phyloP scores from a whole-genome alignment of 2,888 invertebrate species.

The Agrotis exclamationis region DNA sequence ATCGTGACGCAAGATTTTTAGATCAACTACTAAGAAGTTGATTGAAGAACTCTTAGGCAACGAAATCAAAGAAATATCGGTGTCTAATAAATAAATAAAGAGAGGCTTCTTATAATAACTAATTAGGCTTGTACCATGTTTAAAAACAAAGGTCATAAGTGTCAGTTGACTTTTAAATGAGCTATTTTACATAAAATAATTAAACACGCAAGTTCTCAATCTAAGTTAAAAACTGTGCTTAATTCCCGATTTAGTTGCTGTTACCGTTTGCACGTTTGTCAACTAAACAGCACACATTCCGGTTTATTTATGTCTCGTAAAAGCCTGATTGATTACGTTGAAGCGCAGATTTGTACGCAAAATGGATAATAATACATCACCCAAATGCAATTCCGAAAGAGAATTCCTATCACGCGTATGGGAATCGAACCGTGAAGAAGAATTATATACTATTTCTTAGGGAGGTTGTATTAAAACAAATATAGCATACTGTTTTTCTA shows the following conservation, averaged over 20 bases:
- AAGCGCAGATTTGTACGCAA: conserved; percentile 71
- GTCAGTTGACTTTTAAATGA: too few species aligned
- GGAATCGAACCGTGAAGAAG: conserved; percentile 21
- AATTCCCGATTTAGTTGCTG: conserved; percentile 34
- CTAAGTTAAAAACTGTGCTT: conserved; percentile 1
- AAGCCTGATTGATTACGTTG: conserved; percentile 75
- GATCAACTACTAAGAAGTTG: too few species aligned
- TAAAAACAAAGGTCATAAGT: too few species aligned
- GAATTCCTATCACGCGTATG: conserved; percentile 50
- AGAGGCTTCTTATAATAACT: too few species aligned
- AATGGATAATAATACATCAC: conserved; percentile 73
- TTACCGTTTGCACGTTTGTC: conserved; percentile 44
- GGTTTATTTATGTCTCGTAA: conserved; percentile 71
- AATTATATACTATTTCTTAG: conserved; percentile 36
- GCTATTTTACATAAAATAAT: too few species aligned
- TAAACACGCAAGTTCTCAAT: not conserved
- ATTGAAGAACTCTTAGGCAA: too few species aligned
- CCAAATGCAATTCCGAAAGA: conserved; percentile 69
- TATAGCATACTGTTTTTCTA: not conserved
- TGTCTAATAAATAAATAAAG: too few species aligned
- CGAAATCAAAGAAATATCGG: too few species aligned
- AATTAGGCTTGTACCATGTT: too few species aligned
- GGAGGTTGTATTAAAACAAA: conserved; percentile 15
- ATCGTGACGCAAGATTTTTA: too few species aligned
- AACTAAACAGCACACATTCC: conserved; percentile 51